phyloP scores from a whole-genome alignment of 2,113 vertebrate genomes.

The Mus musculus region GRCm39 chr12:86675001-86675500 shows the following conservation, averaged over 20 bases:
- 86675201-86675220: too few relatives aligned
- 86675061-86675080: slow-evolving; percentile 16
- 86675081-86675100: slow-evolving; percentile 26
- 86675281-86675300: neutral
- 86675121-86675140: neutral
- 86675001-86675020: neutral
- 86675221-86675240: neutral
- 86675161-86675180: neutral
- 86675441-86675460: neutral
- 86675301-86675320: neutral
- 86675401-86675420: neutral
- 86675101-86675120: neutral
- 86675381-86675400: slow-evolving; percentile 10
- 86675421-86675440: neutral
- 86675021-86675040: neutral
- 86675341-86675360: neutral
- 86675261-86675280: neutral
- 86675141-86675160: neutral
- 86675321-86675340: neutral
- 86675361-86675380: neutral
- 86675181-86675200: too few relatives aligned
- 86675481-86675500: neutral
- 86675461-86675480: neutral
- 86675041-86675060: slow-evolving; percentile 1
- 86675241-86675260: neutral